phyloP scores from a whole-genome alignment of 1,140 invertebrate species.

The Aphidius gifuensis region DNA sequence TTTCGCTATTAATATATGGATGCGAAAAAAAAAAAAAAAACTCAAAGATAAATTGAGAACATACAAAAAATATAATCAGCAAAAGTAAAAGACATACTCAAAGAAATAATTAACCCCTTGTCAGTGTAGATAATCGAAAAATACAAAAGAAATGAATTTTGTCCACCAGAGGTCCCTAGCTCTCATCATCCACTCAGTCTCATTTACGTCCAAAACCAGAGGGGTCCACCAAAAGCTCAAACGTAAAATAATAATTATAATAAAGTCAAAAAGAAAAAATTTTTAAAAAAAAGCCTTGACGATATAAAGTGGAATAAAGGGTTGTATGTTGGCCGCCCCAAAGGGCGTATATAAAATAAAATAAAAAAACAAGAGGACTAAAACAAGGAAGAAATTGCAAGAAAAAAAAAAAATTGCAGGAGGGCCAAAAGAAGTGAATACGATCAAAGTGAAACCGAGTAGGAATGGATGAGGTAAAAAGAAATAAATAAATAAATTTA shows the following conservation, averaged over 20 bases:
- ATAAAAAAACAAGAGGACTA: slow-evolving; percentile 24
- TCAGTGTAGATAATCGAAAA: not conserved
- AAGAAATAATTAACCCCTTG: slow-evolving; percentile 24
- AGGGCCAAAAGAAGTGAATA: not conserved
- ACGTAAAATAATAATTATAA: slow-evolving; percentile 8
- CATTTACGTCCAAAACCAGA: slow-evolving; percentile 4
- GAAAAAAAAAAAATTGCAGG: no score
- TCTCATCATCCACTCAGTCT: slow-evolving; percentile 32
- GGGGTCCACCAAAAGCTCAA: slow-evolving; percentile 9
- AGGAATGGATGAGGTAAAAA: slow-evolving; percentile 28
- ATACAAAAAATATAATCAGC: no score
- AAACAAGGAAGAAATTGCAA: slow-evolving; percentile 18
- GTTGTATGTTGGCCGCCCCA: slow-evolving; percentile 24
- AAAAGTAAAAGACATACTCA: no score
- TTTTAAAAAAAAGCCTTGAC: slow-evolving; percentile 3
- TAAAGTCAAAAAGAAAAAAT: slow-evolving; percentile 17
- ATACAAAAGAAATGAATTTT: not conserved
- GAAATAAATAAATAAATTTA: slow-evolving; percentile 11
- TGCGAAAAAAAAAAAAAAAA: no score
- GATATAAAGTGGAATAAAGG: slow-evolving; percentile 10
- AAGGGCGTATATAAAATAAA: slow-evolving; percentile 26
- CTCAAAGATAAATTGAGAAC: no score
- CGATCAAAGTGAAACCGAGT: slow-evolving; percentile 8
- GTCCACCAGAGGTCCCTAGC: slow-evolving; percentile 50
- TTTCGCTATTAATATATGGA: no score